phyloP scores from a whole-genome alignment of 2,113 vertebrate genomes.

The Micronisus gabar region DNA sequence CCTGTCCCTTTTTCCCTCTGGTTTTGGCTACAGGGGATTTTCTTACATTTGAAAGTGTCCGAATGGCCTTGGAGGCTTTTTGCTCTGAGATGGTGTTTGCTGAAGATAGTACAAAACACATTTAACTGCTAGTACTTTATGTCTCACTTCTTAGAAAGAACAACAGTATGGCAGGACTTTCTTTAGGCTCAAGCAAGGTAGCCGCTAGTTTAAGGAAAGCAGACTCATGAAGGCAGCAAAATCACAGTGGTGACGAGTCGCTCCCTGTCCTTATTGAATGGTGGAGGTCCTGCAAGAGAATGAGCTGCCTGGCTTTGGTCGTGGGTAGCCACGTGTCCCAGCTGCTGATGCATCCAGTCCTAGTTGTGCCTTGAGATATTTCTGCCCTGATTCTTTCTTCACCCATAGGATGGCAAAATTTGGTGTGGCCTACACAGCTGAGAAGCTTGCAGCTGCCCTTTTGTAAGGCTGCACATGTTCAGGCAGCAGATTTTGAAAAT shows the following conservation, averaged over 20 bases:
- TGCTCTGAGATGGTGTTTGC: not conserved
- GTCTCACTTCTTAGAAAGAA: not conserved
- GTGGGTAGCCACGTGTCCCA: not conserved
- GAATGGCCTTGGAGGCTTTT: not conserved
- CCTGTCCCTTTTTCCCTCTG: not conserved
- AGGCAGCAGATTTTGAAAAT: constrained; percentile 8
- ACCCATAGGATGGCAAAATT: not conserved
- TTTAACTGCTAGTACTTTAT: not conserved
- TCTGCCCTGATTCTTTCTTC: not conserved
- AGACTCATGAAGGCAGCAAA: not conserved
- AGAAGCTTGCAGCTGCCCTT: not conserved
- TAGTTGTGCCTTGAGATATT: not conserved
- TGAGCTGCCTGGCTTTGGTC: fast-evolving
- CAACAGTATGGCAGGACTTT: not conserved
- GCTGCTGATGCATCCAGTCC: not conserved
- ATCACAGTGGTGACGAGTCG: not conserved
- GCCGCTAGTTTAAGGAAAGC: not conserved
- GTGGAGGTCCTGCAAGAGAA: not conserved
- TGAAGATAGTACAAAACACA: not conserved
- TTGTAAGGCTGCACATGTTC: not conserved
- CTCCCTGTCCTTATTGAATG: not conserved
- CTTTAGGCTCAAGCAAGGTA: not conserved
- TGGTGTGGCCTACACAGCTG: not conserved
- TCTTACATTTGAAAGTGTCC: not conserved
- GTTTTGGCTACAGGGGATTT: not conserved